Conservation (phyloP, 2,888 invertebrate genomes). For the Protophormia terraenovae region DNA sequence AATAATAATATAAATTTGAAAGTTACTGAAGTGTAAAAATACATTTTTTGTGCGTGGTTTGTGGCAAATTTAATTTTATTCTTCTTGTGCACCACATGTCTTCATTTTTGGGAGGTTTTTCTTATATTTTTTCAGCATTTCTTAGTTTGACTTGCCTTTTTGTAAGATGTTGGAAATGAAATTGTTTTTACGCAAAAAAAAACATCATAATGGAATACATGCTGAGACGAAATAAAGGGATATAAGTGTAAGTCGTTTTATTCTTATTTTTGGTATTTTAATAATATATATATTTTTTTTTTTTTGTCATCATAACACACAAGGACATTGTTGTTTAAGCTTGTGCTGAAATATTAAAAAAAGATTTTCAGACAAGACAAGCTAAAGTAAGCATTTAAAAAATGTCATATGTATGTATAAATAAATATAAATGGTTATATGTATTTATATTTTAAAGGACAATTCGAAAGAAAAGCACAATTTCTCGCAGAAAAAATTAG, state of each 20-base stretch:
- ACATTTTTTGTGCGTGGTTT: slow-evolving; percentile 26
- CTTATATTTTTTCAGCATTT: background rate
- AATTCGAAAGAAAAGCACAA: too few species aligned
- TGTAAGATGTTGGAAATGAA: background rate
- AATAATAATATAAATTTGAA: background rate
- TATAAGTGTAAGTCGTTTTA: background rate
- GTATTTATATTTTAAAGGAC: too few species aligned
- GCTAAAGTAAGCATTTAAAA: background rate
- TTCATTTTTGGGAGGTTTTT: background rate
- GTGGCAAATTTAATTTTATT: slow-evolving; percentile 23
- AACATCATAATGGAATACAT: slow-evolving; percentile 23
- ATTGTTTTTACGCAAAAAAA: slow-evolving; percentile 2
- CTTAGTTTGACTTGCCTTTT: background rate
- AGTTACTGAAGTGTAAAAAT: slow-evolving; percentile 54
- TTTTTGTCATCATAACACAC: slow-evolving; percentile 2
- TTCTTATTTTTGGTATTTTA: background rate
- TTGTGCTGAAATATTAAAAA: background rate
- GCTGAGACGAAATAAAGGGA: slow-evolving; percentile 24
- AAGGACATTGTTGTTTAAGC: slow-evolving; percentile 21
- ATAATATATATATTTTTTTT: too few species aligned
- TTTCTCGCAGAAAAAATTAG: too few species aligned
- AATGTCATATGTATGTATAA: too few species aligned
- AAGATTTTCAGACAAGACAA: background rate
- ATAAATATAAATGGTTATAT: too few species aligned
- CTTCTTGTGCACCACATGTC: slow-evolving; percentile 13